Evolutionary conservation across 2,888 invertebrate species (phyloP), one percentile per base, ranked within the genome.

Genomic region (Trissolcus brochymenae): DNA sequence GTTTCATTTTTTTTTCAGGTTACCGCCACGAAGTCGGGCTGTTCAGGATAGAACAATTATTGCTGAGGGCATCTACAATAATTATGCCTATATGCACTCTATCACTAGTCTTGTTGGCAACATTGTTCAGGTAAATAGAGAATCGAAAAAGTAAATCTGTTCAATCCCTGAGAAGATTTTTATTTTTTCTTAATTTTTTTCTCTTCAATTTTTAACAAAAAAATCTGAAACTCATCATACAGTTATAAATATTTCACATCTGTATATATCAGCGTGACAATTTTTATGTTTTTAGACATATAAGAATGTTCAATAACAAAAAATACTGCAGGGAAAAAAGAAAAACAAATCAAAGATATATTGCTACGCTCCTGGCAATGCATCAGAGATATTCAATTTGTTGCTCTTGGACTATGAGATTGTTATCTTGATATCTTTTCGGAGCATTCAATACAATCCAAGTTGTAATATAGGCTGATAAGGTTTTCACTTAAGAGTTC

Each of bases 81-180:
- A 97, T 92, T 93, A 94, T 80, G 94, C 94, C 90, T 96, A 96
- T 89, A 96, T 96, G 95, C 95, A 96, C 91, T 94, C 95, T 54
- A 94, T 95, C 77, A 95, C 96, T 65, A 93, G 95, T 81, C 94
- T 96, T 87, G 94, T 97, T 79, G 97, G 96, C 78, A 95, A 94
- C 88, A 91, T 92, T 80, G 95, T 95, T 74, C 94, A 95, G 90
- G 90, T 90, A 71, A 59, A 59, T 61, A 11, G 41, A 11, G 11
- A n/a, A n/a, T n/a, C n/a, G n/a, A n/a, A n/a, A n/a, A n/a, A n/a
- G n/a, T n/a, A n/a, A n/a, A n/a, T n/a, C n/a, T n/a, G n/a, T n/a
- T n/a, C n/a, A n/a, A n/a, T n/a, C n/a, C n/a, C n/a, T n/a, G n/a
- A n/a, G n/a, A n/a, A n/a, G n/a, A n/a, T n/a, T n/a, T n/a, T n/a